These are phyloP conservation scores for Capitulum mitella DNA, from an alignment of 2,888 invertebrate genomes.

Conservation along the genomic window DNA sequence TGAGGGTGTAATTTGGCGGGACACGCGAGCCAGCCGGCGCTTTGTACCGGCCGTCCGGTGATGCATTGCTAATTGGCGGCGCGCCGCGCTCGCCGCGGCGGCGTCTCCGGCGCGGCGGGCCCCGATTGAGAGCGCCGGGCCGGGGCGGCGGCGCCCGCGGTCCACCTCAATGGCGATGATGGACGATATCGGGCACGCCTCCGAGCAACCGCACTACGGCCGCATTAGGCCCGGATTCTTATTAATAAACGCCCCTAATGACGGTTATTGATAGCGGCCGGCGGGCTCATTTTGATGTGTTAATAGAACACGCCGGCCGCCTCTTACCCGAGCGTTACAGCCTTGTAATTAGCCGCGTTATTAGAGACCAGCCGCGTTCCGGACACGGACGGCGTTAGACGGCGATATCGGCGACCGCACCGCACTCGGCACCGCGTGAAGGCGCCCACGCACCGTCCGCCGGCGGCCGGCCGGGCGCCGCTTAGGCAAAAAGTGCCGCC, in stretches of 20 bases:
- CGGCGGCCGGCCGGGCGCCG: neutral
- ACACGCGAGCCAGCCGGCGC: neutral
- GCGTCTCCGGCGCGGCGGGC: neutral
- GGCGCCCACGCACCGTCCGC: neutral
- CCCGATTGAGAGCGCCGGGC: too few species aligned
- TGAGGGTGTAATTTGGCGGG: neutral
- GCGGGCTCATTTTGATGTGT: constrained; percentile 21
- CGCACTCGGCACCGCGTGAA: too few species aligned
- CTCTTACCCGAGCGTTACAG: neutral
- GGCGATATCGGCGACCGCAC: neutral
- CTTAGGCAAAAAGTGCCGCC: constrained; percentile 19
- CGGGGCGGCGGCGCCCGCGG: neutral
- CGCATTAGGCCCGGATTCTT: constrained; percentile 21
- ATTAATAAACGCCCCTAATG: constrained; percentile 23
- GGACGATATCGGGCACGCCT: constrained; percentile 9
- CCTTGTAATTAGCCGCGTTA: constrained; percentile 5
- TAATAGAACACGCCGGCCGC: neutral
- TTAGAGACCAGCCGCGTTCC: neutral
- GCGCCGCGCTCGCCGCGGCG: too few species aligned
- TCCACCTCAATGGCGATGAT: neutral
- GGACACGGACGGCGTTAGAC: neutral
- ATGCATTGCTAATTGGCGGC: constrained; percentile 4
- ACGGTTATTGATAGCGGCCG: constrained; percentile 21
- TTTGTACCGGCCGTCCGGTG: neutral
- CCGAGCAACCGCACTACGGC: constrained; percentile 8